Base-by-base conservation (phyloP, 1,140 invertebrate species). In the Atta colombica region DNA sequence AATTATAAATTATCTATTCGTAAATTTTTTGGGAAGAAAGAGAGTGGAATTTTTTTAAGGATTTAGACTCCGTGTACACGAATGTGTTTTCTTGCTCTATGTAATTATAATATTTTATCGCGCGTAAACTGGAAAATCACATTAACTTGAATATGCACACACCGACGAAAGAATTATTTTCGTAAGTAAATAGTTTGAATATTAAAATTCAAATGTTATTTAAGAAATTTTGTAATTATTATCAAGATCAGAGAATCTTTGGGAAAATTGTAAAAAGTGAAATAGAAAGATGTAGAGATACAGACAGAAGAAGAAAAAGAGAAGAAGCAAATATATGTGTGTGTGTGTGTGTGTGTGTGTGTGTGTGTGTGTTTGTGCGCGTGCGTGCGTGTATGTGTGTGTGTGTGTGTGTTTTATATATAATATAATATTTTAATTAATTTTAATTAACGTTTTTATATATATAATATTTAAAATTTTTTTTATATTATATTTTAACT, bases 1-100 rank as follows among this genome's bases (percentile, higher is more conserved):
- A 25, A 82, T 82, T 72, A 60, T 72, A 82, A 74, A 74, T 82
- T 74, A 49, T 49, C 68, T 82, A 82, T 35, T 18, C 25, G 25
- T 82, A 82, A 82, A 60, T 82, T 74, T 72, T 60, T 61, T 18
- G 39, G 14, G 68, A 82, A 60, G 14, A 82, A 39, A 60, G 58
- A 58, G 39, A 74, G 72, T 82, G 39, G n/a, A 45, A 81, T 21
- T 31, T 45, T 45, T 45, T 81, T 58, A 69, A 80, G 63, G 28
- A 80, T 77, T 18, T 63, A 10, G 58, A 65, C 60, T 77, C 74
- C 49, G 77, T 69, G 45, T 14, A 51, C 74, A 63, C 74, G 58
- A 77, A 77, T n/a, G 3, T 35, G 12, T 61, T 63, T 75, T 55
- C n/a, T 35, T 58, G 25, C 14, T 39, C 7, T 16, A 45, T 7